These are phyloP conservation scores for Biston betularia DNA, from an alignment of 2,888 invertebrate species.

Conservation along the genomic window DNA sequence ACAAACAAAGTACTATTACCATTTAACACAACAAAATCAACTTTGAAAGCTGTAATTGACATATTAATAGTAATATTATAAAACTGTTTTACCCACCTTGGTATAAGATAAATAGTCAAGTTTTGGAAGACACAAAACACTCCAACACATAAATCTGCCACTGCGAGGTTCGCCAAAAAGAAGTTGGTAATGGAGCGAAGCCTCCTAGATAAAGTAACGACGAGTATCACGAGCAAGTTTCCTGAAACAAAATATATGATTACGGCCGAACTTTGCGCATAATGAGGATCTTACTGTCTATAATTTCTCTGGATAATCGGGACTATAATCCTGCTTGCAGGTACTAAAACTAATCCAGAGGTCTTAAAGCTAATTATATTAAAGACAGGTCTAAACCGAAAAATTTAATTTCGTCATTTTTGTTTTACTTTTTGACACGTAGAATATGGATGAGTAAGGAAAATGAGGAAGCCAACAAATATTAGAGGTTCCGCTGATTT, in stretches of 20 bases:
- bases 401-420: constrained; percentile 5
- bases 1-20: too few relatives aligned
- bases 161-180: constrained; percentile 95
- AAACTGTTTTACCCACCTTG: constrained; percentile 83
- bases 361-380: background rate
- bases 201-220: constrained; percentile 92
- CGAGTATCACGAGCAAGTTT: constrained; percentile 94
- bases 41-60: too few relatives aligned
- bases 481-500: constrained; percentile 3
- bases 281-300: background rate
- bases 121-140: constrained; percentile 97
- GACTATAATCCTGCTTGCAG: background rate
- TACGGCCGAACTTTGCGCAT: constrained; percentile 10
- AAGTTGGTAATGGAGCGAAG: constrained; percentile 96
- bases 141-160: constrained; percentile 96
- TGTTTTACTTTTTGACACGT: constrained; percentile 3
- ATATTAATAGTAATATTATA: too few relatives aligned
- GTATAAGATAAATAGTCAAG: constrained; percentile 92
- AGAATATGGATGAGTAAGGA: constrained; percentile 1
- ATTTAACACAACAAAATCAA: too few relatives aligned
- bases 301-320: constrained; percentile 3
- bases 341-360: too few relatives aligned
- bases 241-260: constrained; percentile 86
- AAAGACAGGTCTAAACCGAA: background rate
- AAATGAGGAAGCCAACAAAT: constrained; percentile 5